Conservation (phyloP, 2,888 invertebrate genomes). For the Malthinus seriepunctatus region DNA sequence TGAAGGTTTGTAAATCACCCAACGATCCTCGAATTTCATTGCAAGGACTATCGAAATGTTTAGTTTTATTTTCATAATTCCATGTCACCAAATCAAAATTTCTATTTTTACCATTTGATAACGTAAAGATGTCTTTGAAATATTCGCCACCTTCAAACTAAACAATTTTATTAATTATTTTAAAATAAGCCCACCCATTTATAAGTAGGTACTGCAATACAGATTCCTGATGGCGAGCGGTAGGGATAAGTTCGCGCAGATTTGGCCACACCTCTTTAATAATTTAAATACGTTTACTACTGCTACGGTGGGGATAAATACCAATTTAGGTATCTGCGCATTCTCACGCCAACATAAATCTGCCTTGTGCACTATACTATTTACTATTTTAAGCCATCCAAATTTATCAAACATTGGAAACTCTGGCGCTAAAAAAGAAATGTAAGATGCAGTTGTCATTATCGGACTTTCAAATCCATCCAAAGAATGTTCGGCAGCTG, state of each 20-base stretch:
- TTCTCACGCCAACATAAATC: too few species aligned
- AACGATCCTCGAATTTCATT: constrained; percentile 70
- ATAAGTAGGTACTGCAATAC: too few species aligned
- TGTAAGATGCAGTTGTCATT: constrained; percentile 65
- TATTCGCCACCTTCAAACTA: constrained; percentile 59
- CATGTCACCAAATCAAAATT: constrained; percentile 74
- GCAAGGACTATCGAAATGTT: constrained; percentile 59
- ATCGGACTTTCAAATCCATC: constrained; percentile 79
- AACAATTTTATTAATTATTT: constrained; percentile 27
- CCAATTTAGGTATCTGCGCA: too few species aligned
- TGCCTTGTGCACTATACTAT: constrained; percentile 11
- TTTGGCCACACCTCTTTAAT: too few species aligned
- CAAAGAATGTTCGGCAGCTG: constrained; percentile 72
- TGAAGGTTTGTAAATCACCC: constrained; percentile 72
- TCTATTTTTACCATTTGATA: constrained; percentile 70
- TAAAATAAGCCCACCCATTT: too few species aligned
- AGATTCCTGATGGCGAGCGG: too few species aligned
- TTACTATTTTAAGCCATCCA: constrained; percentile 81
- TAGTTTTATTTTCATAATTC: constrained; percentile 67
- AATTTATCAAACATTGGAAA: constrained; percentile 72
- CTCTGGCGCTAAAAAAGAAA: constrained; percentile 57
- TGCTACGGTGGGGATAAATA: too few species aligned
- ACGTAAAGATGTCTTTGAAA: constrained; percentile 53
- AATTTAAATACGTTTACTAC: too few species aligned
- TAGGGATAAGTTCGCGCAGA: too few species aligned